Evolutionary conservation across 2,113 vertebrate species (phyloP).

Genomic region (Hippocampus guttulatus): DNA sequence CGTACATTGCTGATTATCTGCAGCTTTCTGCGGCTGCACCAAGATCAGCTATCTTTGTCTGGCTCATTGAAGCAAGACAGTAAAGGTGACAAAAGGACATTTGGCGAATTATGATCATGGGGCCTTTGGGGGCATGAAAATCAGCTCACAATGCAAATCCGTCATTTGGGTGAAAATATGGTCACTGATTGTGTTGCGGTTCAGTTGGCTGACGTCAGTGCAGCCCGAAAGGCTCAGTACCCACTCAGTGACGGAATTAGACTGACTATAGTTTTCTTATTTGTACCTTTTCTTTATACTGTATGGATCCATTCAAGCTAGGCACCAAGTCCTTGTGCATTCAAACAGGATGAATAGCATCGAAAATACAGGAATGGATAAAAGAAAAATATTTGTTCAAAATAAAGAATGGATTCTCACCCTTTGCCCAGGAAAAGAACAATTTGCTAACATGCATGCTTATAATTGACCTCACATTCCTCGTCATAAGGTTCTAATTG

Average conservation of each 20-base stretch:
- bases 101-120: not conserved
- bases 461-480: too few relatives aligned
- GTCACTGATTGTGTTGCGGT: not conserved
- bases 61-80: slow-evolving; percentile 2
- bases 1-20: slow-evolving; percentile 49
- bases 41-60: slow-evolving; percentile 18
- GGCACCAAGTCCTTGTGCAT: not conserved
- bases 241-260: not conserved
- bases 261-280: not conserved
- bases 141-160: not conserved
- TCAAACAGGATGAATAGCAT: too few relatives aligned
- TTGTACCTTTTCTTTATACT: not conserved
- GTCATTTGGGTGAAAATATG: not conserved
- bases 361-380: too few relatives aligned
- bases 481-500: too few relatives aligned
- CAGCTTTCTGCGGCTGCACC: slow-evolving; percentile 18
- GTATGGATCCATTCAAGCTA: not conserved
- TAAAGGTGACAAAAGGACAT: slow-evolving; percentile 17
- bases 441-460: too few relatives aligned
- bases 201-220: not conserved
- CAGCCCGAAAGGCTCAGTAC: not conserved
- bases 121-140: not conserved
- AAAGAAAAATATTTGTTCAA: too few relatives aligned
- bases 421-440: too few relatives aligned
- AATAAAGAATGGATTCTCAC: too few relatives aligned